Evolutionary conservation across 2,797 vertebrate species (phyloP).

Genomic region (Enteromius unitaeniatus): DNA sequence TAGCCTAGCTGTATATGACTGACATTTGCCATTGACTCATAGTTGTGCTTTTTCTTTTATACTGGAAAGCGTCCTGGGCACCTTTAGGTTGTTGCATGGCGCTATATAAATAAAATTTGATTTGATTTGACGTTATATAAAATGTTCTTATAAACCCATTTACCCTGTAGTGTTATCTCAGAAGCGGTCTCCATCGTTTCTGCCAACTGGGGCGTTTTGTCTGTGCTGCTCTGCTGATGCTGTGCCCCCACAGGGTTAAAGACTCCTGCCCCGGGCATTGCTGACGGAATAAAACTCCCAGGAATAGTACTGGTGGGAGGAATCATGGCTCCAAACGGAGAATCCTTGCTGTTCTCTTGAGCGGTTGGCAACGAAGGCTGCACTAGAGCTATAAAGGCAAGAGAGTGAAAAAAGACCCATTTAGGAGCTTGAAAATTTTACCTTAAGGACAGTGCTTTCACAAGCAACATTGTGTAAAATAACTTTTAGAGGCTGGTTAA

Average conservation of each 20-base stretch:
- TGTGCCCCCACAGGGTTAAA: conserved; percentile 86
- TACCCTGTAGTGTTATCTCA: conserved; percentile 80
- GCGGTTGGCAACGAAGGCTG: conserved; percentile 84
- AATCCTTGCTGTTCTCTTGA: conserved; percentile 90
- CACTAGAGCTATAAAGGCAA: conserved; percentile 82
- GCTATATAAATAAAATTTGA: too few species aligned
- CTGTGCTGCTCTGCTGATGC: conserved; percentile 68
- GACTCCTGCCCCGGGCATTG: conserved; percentile 82
- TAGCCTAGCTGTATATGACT: too few species aligned
- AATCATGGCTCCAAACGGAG: conserved; percentile 86
- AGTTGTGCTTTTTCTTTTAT: too few species aligned
- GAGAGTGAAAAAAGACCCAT: not conserved
- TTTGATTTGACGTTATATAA: not conserved
- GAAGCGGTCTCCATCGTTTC: conserved; percentile 75
- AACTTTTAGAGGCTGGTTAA: conserved; percentile 47
- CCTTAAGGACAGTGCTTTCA: not conserved
- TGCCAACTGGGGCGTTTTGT: conserved; percentile 70
- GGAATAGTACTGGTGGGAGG: conserved; percentile 86
- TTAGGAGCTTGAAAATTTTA: not conserved
- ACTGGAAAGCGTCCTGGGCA: too few species aligned
- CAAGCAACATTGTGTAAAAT: not conserved
- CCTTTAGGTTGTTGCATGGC: too few species aligned
- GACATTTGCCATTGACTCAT: too few species aligned
- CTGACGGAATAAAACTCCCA: conserved; percentile 81
- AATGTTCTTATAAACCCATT: conserved; percentile 26